Evolutionary conservation across 2,888 invertebrate species (phyloP), one percentile per base, ranked within the genome.

Genomic region (Glaucopsyche alexis): DNA sequence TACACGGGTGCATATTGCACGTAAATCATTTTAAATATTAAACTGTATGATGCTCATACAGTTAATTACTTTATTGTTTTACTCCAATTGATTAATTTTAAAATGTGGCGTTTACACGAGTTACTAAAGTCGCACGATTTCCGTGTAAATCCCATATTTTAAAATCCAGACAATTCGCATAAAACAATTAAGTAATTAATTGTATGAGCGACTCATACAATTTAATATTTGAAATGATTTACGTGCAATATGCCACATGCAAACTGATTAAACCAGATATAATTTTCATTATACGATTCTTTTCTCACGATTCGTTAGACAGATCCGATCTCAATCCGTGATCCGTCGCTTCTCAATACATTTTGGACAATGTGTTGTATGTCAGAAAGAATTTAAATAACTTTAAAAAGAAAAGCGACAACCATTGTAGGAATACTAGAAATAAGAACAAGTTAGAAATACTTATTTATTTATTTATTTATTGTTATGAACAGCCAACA

Each of bases 41-140:
- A 13, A 29, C 11, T 60, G 11, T 60, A 60, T 60, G 60, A 29
- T 6, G 13, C 29, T 29, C 11, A 60, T 60, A 60, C 60, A 29
- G 29, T 29, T 60, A 11, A 60, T 60, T 60, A 55, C 16, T 19
- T 55, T 16, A 55, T 60, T 29, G 13, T 60, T 13, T 11, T 60
- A 13, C 60, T 11, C 60, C 3, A 29, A 16, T 19, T 16, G 60
- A 9, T 9, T 29, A 29, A 60, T 13, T 29, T 60, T 60, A 0
- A 60, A 6, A 29, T n/a, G n/a, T n/a, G n/a, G n/a, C 11, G 5
- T 60, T 16, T 64, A 64, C 64, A 64, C 29, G 64, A 19, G 64
- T 64, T 8, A 64, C 64, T 64, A 64, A 29, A 64, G 64, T 19
- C 29, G 50, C 52, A 40, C 16, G 50, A 45, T 60, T 60, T 40